Base-by-base conservation (phyloP, 2,888 invertebrate genomes). In the Harpalus rufipes region DNA sequence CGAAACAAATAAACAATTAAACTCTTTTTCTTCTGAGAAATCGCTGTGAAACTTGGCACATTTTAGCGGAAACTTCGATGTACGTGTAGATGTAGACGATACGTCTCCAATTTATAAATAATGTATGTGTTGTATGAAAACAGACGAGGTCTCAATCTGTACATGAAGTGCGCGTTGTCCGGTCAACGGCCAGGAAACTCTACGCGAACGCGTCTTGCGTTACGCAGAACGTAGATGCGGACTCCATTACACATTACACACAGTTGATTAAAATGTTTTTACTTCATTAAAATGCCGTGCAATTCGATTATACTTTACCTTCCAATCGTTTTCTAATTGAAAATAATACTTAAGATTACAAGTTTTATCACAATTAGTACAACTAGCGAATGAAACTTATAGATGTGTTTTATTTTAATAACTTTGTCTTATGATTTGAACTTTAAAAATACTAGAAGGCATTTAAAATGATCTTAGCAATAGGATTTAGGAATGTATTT, bases 61-160 rank as follows among this genome's bases (percentile, higher is more conserved):
- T 61, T 16, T 18, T 61, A 10, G 21, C 61, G 61, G 61, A 61
- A 61, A 61, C 61, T 8, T 61, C 18, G 21, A 61, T 61, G 21
- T 61, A 51, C 61, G 14, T n/a, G 14, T 14, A n/a, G 58, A 18
- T 61, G 21, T 21, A 61, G 61, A 61, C 61, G 61, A 61, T 61
- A 61, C 7, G 18, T 61, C 61, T 61, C 21, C 61, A 21, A 61
- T 61, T 61, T 61, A 61, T 61, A 61, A 61, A 61, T 61, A 61
- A 61, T 61, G 16, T 61, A 61, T 61, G 61, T 61, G 61, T 61
- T 61, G 18, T 61, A 61, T 61, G 61, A 61, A 61, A 61, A 61
- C 61, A 61, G 61, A 61, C 16, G 21, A 16, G 25, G 61, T 61
- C 61, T 51, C 44, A 51, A 51, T 51, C 44, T 51, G 44, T 51